Conservation (phyloP, 1,140 invertebrate species). For the Drosophila azteca region DNA sequence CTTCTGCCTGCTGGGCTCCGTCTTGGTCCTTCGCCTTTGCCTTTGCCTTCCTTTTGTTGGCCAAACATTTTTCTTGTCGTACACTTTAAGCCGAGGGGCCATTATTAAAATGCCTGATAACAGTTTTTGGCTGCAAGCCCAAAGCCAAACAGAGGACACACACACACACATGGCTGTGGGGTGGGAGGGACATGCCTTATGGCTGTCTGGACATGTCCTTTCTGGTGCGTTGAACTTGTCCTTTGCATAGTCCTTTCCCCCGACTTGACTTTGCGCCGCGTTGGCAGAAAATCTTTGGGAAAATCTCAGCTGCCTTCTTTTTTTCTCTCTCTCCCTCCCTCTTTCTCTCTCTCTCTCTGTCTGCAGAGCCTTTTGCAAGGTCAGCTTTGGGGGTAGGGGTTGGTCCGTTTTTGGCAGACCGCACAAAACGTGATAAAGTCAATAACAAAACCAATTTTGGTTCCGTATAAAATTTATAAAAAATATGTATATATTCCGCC, state of each 20-base stretch:
- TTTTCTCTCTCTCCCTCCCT: too few relatives aligned
- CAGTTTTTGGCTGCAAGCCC: constrained; percentile 73
- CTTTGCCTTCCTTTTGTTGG: constrained; percentile 67
- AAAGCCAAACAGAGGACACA: constrained; percentile 69
- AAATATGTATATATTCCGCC: too few relatives aligned
- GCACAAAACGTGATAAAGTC: constrained; percentile 63
- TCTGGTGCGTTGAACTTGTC: constrained; percentile 73
- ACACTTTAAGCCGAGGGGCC: constrained; percentile 73
- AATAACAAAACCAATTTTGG: constrained; percentile 65
- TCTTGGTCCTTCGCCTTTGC: too few relatives aligned
- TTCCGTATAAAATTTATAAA: too few relatives aligned
- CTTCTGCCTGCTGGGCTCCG: too few relatives aligned
- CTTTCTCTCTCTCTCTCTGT: not conserved
- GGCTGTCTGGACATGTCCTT: constrained; percentile 72
- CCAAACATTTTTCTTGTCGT: constrained; percentile 78
- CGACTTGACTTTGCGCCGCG: constrained; percentile 51
- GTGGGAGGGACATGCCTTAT: constrained; percentile 32
- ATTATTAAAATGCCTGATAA: constrained; percentile 81
- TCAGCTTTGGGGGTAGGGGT: constrained; percentile 33
- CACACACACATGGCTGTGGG: constrained; percentile 46
- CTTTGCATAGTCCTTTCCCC: constrained; percentile 31
- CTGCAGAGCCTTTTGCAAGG: constrained; percentile 55
- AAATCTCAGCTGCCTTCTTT: constrained; percentile 24
- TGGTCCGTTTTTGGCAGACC: constrained; percentile 31
- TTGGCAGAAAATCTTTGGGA: constrained; percentile 28